Base-by-base conservation (phyloP, 2,797 vertebrate species). In the Sciurus vulgaris region DNA sequence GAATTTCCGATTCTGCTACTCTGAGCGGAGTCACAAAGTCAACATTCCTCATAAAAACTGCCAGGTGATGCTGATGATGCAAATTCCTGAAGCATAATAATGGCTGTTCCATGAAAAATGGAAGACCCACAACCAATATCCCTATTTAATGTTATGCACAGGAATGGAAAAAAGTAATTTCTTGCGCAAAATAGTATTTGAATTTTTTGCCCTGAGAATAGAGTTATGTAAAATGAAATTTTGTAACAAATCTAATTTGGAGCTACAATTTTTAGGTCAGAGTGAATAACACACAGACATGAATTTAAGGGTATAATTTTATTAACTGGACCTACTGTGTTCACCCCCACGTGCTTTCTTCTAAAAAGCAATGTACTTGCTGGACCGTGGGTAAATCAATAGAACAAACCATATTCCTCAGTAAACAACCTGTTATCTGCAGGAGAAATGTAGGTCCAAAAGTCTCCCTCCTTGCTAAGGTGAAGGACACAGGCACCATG, bases 1-100 rank as follows among this genome's bases (percentile, higher is more conserved):
- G n/a, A 24, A 15, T 38, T 81, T 49, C 33, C 78, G 33, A 77
- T 41, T 86, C 15, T 65, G 28, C 17, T 38, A 2, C 0, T 35
- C 17, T 89, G 22, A 12, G 1, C 2, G 7, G 41, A 3, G 3
- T 83, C 17, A 0, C 24, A 51, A 18, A 65, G 2, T 86, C 10
- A 59, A 24, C 61, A 47, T 70, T 56, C 63, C 38, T 92, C 14
- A 15, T 18, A 3, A 67, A 5, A 73, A 5, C 47, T 69, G 20
- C 1, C 2, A 30, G n/a, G 30, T 30, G 69, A 38, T 15, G 7
- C 5, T 87, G 30, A 35, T 38, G 8, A 12, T 8, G 0, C 1
- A 3, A 26, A 6, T 14, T 22, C 1, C 8, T 18, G 49, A 38
- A 59, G 35, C 24, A 54, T 67, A 93, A 63, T 7, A 59, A 61